Conservation (phyloP, 1,140 invertebrate species). For the Neotoxoptera formosana region DNA sequence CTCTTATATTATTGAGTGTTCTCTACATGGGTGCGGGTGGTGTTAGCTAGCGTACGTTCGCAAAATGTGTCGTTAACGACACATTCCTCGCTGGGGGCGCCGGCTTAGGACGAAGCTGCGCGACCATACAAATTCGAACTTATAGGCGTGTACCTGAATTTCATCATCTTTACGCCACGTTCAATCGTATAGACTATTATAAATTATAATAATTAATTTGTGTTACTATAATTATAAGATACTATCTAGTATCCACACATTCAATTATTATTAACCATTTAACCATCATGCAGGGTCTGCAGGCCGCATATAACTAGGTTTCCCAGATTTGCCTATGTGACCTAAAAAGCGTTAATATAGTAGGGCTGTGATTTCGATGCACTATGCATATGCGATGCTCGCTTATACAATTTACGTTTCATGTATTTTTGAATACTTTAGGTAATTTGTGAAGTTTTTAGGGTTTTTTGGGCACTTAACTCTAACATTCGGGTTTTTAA, state of each 20-base stretch:
- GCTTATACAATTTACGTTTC: too few species aligned
- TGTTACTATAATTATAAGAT: neutral
- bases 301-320: neutral
- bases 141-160: neutral
- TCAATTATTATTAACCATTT: neutral
- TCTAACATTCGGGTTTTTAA: too few species aligned
- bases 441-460: too few species aligned
- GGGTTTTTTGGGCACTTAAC: too few species aligned
- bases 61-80: neutral
- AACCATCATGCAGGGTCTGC: neutral
- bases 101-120: neutral
- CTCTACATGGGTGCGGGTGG: neutral
- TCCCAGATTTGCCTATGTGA: neutral
- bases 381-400: too few species aligned
- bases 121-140: neutral
- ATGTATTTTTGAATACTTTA: too few species aligned
- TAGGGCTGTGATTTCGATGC: too few species aligned
- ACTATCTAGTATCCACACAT: neutral
- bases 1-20: neutral
- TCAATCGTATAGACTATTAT: neutral
- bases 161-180: neutral
- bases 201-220: neutral
- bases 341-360: neutral
- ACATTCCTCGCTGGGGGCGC: neutral
- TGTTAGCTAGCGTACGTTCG: neutral